Conservation (phyloP, 2,888 invertebrate genomes). For the Melieria crassipennis region DNA sequence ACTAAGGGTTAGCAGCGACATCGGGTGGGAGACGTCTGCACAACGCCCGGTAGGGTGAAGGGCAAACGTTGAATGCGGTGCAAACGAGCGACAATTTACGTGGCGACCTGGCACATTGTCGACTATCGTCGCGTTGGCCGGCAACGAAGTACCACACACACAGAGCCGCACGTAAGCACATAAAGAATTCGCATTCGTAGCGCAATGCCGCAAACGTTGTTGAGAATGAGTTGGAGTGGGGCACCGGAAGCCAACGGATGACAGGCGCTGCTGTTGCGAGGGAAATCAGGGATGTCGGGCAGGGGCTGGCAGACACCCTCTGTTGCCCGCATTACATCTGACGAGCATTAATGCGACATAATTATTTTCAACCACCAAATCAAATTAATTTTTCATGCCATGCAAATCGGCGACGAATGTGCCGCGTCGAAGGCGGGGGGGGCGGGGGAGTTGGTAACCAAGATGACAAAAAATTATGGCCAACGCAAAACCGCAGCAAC, state of each 20-base stretch:
- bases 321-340: conserved; percentile 27
- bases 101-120: conserved; percentile 9
- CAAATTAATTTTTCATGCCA: conserved; percentile 48
- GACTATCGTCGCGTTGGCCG: background rate
- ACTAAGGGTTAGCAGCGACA: too few species aligned
- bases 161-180: background rate
- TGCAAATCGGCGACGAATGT: conserved; percentile 26
- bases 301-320: too few species aligned
- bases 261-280: too few species aligned
- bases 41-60: background rate
- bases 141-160: background rate
- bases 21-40: background rate
- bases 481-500: conserved; percentile 30
- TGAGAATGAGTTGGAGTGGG: too few species aligned
- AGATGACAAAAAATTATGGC: conserved; percentile 5
- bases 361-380: conserved; percentile 51
- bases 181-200: background rate
- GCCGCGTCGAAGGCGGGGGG: conserved; percentile 3
- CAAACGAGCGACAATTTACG: conserved; percentile 27
- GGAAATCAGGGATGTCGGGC: too few species aligned
- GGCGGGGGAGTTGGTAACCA: conserved; percentile 10
- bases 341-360: conserved; percentile 49
- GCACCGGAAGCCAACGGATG: too few species aligned
- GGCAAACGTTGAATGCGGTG: conserved; percentile 15
- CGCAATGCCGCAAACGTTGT: too few species aligned